Percentiles rank a stretch among this genome's conserved stretches.
These are phyloP conservation scores for Passer montanus DNA, from an alignment of 2,113 vertebrate genomes.

Conservation along the genomic window DNA sequence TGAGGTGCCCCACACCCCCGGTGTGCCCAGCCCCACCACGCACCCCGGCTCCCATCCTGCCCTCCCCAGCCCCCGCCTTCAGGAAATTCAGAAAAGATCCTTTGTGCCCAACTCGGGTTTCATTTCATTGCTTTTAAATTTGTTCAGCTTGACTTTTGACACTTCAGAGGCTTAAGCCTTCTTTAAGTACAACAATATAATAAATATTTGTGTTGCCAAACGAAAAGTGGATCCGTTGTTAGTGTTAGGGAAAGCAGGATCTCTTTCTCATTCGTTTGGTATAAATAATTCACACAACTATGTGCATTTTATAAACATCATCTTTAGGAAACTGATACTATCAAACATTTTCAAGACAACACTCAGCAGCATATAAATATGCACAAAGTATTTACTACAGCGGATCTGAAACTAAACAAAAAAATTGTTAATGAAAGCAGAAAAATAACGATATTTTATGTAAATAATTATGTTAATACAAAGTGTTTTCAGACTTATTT, in stretches of 20 bases:
- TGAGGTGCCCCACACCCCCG: rapidly evolving
- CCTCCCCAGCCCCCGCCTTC: conserved; percentile 59
- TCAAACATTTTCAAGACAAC: conserved; percentile 67
- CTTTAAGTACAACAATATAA: conserved; percentile 64
- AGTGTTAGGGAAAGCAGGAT: conserved; percentile 57
- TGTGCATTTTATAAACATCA: conserved; percentile 67
- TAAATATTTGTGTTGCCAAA: conserved; percentile 74
- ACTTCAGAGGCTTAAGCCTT: conserved; percentile 62
- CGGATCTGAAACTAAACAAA: conserved; percentile 56
- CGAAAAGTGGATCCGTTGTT: conserved; percentile 60
- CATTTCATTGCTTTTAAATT: conserved; percentile 75
- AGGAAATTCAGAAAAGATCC: conserved; percentile 69
- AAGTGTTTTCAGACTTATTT: conserved; percentile 60
- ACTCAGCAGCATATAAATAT: conserved; percentile 35
- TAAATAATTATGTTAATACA: conserved; percentile 65
- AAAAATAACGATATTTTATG: conserved; percentile 55
- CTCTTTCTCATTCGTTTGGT: conserved; percentile 64
- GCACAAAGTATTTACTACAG: conserved; percentile 45
- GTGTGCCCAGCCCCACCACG: not conserved
- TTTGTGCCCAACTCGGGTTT: conserved; percentile 73
- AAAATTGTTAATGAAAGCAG: conserved; percentile 58
- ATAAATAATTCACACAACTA: conserved; percentile 71
- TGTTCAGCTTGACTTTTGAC: conserved; percentile 78
- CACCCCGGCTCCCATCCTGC: conserved; percentile 35
- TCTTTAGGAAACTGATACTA: conserved; percentile 59